phyloP scores from a whole-genome alignment of 2,888 invertebrate genomes.

The Agrochola macilenta region DNA sequence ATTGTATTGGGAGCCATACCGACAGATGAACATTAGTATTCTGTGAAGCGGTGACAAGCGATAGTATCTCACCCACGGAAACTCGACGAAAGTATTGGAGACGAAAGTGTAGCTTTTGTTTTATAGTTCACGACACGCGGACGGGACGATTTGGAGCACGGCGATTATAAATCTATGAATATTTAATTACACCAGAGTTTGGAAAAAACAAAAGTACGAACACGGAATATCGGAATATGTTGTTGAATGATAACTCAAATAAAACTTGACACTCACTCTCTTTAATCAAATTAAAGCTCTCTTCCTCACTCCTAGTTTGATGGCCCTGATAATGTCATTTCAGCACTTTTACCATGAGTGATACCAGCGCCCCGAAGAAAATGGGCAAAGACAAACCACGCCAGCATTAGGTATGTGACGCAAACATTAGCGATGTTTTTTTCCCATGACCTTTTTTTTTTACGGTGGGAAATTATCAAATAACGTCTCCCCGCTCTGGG shows the following conservation, averaged over 20 bases:
- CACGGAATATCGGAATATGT: too few species aligned
- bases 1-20: constrained; percentile 75
- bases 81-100: constrained; percentile 74
- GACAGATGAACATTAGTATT: constrained; percentile 71
- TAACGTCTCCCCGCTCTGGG: too few species aligned
- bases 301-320: not conserved
- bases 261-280: not conserved
- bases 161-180: not conserved
- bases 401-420: not conserved
- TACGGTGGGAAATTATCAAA: too few species aligned
- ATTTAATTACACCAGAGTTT: not conserved
- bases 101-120: constrained; percentile 53
- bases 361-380: not conserved
- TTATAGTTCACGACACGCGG: constrained; percentile 56
- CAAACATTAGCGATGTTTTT: not conserved
- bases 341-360: not conserved
- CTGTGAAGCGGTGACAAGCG: constrained; percentile 66
- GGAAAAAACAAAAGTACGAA: too few species aligned
- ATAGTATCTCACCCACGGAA: constrained; percentile 83
- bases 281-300: not conserved
- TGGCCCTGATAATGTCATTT: not conserved
- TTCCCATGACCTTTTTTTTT: not conserved
- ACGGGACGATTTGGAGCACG: constrained; percentile 35
- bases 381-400: not conserved
- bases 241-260: not conserved